Conservation (phyloP, 2,113 vertebrate genomes). For the Scolopax mira region DNA sequence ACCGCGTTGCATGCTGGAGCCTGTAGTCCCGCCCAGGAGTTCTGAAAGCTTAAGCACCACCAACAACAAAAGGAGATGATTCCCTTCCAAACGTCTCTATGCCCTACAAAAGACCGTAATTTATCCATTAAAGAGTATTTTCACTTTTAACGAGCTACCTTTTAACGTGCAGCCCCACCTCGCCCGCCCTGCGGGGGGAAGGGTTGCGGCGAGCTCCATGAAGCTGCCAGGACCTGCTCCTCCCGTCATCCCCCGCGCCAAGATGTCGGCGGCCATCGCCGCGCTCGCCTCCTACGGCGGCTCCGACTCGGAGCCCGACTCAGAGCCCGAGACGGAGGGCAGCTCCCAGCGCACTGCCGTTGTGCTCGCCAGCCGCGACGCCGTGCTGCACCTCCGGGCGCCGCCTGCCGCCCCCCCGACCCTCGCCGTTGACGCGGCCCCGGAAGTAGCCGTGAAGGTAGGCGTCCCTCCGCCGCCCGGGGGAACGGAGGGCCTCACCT, state of each 20-base stretch:
- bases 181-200: neutral
- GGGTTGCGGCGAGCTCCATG: accelerated
- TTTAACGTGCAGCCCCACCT: accelerated
- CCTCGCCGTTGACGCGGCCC: conserved; percentile 51
- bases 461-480: neutral
- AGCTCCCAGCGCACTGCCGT: conserved; percentile 19
- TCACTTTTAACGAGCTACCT: accelerated
- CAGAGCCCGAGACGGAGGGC: conserved; percentile 80
- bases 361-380: conserved; percentile 71
- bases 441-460: conserved; percentile 87
- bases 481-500: neutral
- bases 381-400: conserved; percentile 77
- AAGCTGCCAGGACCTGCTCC: conserved; percentile 22
- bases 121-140: accelerated
- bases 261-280: conserved; percentile 84
- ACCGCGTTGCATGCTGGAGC: neutral
- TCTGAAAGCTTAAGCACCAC: neutral
- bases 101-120: accelerated
- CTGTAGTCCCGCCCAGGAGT: neutral
- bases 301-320: conserved; percentile 85
- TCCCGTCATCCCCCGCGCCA: conserved; percentile 32
- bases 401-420: conserved; percentile 54
- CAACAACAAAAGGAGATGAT: accelerated
- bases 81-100: accelerated
- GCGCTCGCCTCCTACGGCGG: conserved; percentile 88